A percentile compares a stretch with the other conserved stretches of the same genome.
Conservation (phyloP, 1,140 invertebrate species). For the Marisa cornuarietis region DNA sequence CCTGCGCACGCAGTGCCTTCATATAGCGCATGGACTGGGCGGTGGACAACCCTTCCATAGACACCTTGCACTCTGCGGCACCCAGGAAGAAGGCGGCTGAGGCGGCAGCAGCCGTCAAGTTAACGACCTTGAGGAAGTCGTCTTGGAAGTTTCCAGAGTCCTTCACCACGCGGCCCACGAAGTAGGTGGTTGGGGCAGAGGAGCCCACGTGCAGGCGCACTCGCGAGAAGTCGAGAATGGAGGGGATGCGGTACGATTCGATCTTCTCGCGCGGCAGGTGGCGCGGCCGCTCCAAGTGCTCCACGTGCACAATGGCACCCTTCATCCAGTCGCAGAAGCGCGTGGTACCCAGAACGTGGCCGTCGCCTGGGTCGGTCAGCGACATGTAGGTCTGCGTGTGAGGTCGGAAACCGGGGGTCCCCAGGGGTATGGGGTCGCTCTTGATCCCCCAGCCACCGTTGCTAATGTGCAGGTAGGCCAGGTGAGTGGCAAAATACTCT, state of each 20-base stretch:
- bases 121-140: slow-evolving; percentile 44
- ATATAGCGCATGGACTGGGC: slow-evolving; percentile 45
- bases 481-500: slow-evolving; percentile 43
- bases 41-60: slow-evolving; percentile 47
- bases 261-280: slow-evolving; percentile 39
- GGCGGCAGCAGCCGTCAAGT: slow-evolving; percentile 43
- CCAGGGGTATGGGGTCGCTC: slow-evolving; percentile 26
- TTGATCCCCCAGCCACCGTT: slow-evolving; percentile 29
- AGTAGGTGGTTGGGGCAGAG: slow-evolving; percentile 45
- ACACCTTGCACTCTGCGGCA: slow-evolving; percentile 44
- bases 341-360: slow-evolving; percentile 48
- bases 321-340: slow-evolving; percentile 46
- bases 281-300: slow-evolving; percentile 44
- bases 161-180: slow-evolving; percentile 42
- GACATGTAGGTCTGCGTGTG: slow-evolving; percentile 53
- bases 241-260: slow-evolving; percentile 46
- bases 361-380: slow-evolving; percentile 49
- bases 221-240: slow-evolving; percentile 43
- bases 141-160: slow-evolving; percentile 48
- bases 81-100: slow-evolving; percentile 46
- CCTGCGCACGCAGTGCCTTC: slow-evolving; percentile 38
- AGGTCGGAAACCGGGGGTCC: slow-evolving; percentile 45
- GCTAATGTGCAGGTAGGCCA: slow-evolving; percentile 40
- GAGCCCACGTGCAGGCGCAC: slow-evolving; percentile 46
- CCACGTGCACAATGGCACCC: slow-evolving; percentile 49